Base-by-base conservation (phyloP, 2,113 vertebrate genomes). In the Festucalex cinctus region DNA sequence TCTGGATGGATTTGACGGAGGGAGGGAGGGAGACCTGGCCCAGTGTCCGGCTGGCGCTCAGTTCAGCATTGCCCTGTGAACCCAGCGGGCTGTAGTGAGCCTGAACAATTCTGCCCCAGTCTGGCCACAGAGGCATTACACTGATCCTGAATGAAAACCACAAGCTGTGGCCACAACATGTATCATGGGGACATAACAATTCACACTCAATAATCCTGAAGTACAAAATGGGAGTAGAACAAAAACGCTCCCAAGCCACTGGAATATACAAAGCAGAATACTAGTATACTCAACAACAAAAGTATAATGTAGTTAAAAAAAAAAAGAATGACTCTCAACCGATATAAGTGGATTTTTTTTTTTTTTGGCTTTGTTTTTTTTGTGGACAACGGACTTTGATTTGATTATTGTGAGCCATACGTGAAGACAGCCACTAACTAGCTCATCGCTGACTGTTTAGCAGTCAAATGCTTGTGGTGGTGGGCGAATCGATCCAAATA, bases 11-110 rank as follows among this genome's bases (percentile, higher is more conserved):
- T 57, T 57, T 57, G 54, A 56, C 26, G 75, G 83, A 83, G 76
- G 81, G 78, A 78, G 85, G 83, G 78, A 74, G 86, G 79, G 82
- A 76, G 83, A 84, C 79, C 73, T 32, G 75, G 79, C 77, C 75
- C 56, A 82, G 79, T 80, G 88, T 89, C 84, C 84, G 81, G 83
- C 88, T 88, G 86, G 72, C 75, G 26, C 75, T 77, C 75, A 75
- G 81, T 83, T 89, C 78, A 77, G 77, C 82, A 83, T 84, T 63
- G 67, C 82, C 77, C 81, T 75, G 70, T 78, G 81, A 79, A 86
- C 89, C 85, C 89, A 89, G 88, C 84, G 73, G 87, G 86, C 85
- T 89, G 77, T 66, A 76, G 76, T 78, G 83, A 90, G 85, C 81
- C 84, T 84, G 85, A 90, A 91, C 89, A 89, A 91, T 90, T 77